Base-by-base conservation (phyloP, 92 coral and sea anemone species). In the Zoanthus sansibaricus region DNA sequence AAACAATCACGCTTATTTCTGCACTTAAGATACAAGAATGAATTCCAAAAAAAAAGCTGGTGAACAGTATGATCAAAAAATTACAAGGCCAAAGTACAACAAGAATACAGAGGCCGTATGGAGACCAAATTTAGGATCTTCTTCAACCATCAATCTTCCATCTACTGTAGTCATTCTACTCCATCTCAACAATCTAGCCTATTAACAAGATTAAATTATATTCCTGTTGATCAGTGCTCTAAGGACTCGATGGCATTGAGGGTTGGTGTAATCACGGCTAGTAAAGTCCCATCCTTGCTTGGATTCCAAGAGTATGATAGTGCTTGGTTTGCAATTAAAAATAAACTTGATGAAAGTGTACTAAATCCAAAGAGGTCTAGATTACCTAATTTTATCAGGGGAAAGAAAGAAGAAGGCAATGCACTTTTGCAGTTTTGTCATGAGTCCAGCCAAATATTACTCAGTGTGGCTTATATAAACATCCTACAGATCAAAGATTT, bases 201-300 rank as follows among this genome's bases (percentile, higher is more conserved):
- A 31, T 49, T 37, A 67, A 46, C n/a, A 58, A 58, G 18, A 58
- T 58, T 58, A 70, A 59, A 32, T 46, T 56, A 10, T 16, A n/a
- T 82, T 61, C 86, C 87, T 71, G 88, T 85, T 37, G 88, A 85
- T 11, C 88, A 85, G 18, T 85, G 88, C 56, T 52, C 59, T 56
- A 31, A 85, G 15, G 61, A 85, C 46, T 85, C 82, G 82, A 85
- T 47, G 37, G 82, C 88, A 58, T 69, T 89, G 44, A 84, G 92
- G 70, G 62, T 86, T 64, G 92, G 94, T 18, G 76, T 88, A 61
- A 88, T 88, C 45, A 88, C 91, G 72, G 86, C 91, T 16, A 91
- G 91, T 73, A 91, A 88, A 85, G 87, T 47, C n/a, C 91, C 91
- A 25, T 77, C 89, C 46, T 61, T 91, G 55, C 94, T 91, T 71